Conservation (phyloP, 2,888 invertebrate species). For the Halictus ligatus region DNA sequence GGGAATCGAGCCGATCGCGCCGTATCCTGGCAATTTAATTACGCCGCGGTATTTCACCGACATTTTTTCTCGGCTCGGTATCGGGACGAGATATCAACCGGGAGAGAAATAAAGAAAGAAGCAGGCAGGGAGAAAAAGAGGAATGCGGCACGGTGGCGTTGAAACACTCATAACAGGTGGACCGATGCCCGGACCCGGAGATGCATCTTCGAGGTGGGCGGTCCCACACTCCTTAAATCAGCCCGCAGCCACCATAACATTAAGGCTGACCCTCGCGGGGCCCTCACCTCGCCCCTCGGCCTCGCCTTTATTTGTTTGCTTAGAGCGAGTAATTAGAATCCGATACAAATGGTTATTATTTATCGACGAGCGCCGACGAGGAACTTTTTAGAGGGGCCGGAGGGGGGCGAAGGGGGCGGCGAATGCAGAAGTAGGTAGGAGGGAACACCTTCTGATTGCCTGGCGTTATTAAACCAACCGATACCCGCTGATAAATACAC, state of each 20-base stretch:
- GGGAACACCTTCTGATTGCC: constrained; percentile 76
- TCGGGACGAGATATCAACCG: constrained; percentile 30
- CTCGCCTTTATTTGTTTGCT: constrained; percentile 82
- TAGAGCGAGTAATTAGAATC: constrained; percentile 84
- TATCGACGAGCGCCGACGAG: constrained; percentile 67
- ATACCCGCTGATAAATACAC: constrained; percentile 74
- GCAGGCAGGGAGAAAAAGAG: constrained; percentile 11
- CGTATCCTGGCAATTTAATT: constrained; percentile 49
- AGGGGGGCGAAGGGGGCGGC: constrained; percentile 26
- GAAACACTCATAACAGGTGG: constrained; percentile 78
- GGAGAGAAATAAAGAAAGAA: constrained; percentile 3
- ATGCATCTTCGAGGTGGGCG: constrained; percentile 82
- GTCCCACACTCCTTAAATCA: constrained; percentile 84
- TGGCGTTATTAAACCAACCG: constrained; percentile 80
- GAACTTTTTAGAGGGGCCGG: background rate
- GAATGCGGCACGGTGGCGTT: constrained; percentile 72
- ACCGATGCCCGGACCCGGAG: constrained; percentile 71
- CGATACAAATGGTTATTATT: constrained; percentile 83
- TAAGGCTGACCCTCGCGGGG: constrained; percentile 72
- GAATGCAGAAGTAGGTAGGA: constrained; percentile 49
- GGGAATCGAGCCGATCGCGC: constrained; percentile 8
- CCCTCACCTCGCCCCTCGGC: constrained; percentile 37
- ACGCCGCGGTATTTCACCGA: constrained; percentile 32
- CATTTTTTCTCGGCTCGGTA: constrained; percentile 38
- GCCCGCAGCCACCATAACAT: constrained; percentile 80